These are phyloP conservation scores for Lytechinus pictus DNA, from an alignment of 35 echinoderm and acorn worm species.

Conservation along the genomic window DNA sequence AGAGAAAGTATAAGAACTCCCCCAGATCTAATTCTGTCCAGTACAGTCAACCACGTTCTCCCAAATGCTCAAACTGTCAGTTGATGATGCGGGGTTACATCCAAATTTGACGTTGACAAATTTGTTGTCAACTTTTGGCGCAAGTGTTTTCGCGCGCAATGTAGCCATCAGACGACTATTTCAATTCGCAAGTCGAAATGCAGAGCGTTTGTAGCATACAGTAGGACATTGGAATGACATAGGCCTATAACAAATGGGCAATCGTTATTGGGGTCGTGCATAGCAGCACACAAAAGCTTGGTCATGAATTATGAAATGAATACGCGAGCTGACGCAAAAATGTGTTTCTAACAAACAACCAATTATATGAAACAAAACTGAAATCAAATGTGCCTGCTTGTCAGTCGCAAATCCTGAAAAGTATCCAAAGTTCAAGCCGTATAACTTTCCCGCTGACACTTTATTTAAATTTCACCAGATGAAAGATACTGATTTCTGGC, in stretches of 20 bases:
- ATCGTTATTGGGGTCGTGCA: not conserved
- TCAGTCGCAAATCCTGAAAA: not conserved
- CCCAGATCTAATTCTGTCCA: not conserved
- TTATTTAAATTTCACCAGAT: not conserved
- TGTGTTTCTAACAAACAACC: conserved; percentile 4
- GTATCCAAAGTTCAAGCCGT: not conserved
- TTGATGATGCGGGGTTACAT: not conserved
- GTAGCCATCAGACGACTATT: not conserved
- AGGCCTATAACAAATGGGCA: not conserved
- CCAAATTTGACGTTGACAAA: conserved; percentile 43
- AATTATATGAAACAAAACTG: conserved; percentile 22
- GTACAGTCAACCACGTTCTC: not conserved
- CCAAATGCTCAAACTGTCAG: not conserved
- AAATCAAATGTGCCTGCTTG: conserved; percentile 1
- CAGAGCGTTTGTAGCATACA: not conserved
- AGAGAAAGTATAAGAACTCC: conserved; percentile 3
- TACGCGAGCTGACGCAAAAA: not conserved
- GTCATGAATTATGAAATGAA: conserved; percentile 23
- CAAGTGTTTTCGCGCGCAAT: conserved; percentile 46
- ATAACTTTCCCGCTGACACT: conserved; percentile 9
- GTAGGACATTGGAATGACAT: not conserved
- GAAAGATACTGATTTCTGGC: not conserved
- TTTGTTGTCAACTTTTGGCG: conserved; percentile 42
- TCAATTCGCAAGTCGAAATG: not conserved
- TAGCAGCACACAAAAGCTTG: not conserved